These are phyloP conservation scores for Zeus faber DNA, from an alignment of 2,113 vertebrate species.

Conservation along the genomic window DNA sequence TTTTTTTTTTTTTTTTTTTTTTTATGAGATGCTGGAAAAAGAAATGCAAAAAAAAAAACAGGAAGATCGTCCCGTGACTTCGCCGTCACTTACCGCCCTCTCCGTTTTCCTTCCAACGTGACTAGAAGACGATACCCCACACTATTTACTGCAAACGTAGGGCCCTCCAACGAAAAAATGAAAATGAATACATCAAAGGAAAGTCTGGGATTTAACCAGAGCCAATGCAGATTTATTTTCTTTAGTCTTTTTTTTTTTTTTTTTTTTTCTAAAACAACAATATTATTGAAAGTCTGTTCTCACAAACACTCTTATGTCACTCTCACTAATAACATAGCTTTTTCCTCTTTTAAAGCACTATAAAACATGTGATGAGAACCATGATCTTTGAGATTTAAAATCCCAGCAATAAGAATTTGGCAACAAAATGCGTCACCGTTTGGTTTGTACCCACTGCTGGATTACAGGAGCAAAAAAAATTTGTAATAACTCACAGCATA, in stretches of 20 bases:
- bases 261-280: slow-evolving; percentile 22
- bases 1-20: slow-evolving; percentile 36
- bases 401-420: slow-evolving; percentile 8
- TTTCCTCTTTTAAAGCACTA: no score
- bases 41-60: slow-evolving; percentile 21
- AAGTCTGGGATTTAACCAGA: no score
- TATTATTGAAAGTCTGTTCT: slow-evolving; percentile 11
- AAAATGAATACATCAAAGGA: no score
- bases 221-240: slow-evolving; percentile 1
- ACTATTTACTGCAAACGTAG: no score
- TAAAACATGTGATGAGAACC: no score
- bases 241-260: slow-evolving; percentile 12
- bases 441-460: slow-evolving; percentile 3
- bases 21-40: slow-evolving; percentile 28
- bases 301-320: slow-evolving; percentile 1
- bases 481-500: no score
- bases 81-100: slow-evolving; percentile 21
- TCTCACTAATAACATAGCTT: no score
- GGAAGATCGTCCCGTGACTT: slow-evolving; percentile 3
- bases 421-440: neutral
- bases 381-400: no score
- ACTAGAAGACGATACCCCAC: no score
- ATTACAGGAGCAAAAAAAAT: neutral
- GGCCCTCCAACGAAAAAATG: no score
- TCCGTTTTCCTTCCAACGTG: slow-evolving; percentile 20